A percentile compares a stretch with the other conserved stretches of the same genome.
Evolutionary conservation across 2,113 vertebrate species (phyloP).

Genomic region (Myodes glareolus): DNA sequence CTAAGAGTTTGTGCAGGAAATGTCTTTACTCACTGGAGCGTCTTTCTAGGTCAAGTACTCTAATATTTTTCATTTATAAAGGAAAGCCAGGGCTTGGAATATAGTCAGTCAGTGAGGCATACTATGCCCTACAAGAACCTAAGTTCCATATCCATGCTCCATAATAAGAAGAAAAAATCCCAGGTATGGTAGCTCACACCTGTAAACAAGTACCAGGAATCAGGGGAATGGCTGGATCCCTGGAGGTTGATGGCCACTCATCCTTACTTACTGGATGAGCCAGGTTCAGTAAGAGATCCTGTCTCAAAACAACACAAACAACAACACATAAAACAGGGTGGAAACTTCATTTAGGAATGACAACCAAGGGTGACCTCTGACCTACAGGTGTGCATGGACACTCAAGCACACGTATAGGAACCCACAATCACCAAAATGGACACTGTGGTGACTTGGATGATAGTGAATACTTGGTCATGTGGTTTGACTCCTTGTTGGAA

Average conservation of each 20-base stretch:
- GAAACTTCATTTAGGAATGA: background rate
- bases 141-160: background rate
- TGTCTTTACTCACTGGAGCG: too few species aligned
- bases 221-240: background rate
- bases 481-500: background rate
- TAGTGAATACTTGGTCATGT: background rate
- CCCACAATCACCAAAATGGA: background rate
- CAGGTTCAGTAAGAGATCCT: background rate
- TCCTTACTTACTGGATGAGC: background rate
- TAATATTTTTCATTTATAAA: too few species aligned
- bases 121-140: background rate
- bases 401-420: background rate
- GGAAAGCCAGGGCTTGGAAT: background rate
- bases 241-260: too few species aligned
- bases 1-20: background rate
- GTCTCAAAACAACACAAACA: background rate
- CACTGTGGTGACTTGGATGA: background rate
- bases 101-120: background rate
- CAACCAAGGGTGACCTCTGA: background rate
- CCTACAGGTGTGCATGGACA: background rate
- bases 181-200: background rate
- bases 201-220: background rate
- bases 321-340: background rate
- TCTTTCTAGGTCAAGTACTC: too few species aligned
- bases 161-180: background rate